phyloP scores from a whole-genome alignment of 2,888 invertebrate species.

The Ypsolopha sequella region DNA sequence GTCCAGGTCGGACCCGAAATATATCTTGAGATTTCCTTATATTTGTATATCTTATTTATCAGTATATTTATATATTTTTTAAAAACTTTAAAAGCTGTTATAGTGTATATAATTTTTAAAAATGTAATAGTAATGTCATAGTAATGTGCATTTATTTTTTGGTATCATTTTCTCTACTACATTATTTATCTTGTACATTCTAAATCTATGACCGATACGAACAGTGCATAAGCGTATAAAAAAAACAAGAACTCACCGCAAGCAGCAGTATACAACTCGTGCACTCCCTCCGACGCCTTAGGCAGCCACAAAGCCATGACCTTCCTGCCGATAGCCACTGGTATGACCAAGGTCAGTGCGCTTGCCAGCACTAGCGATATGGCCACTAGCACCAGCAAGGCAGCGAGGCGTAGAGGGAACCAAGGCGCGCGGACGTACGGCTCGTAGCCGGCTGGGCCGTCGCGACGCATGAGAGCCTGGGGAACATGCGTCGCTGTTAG shows the following conservation, averaged over 20 bases:
- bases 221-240: too few relatives aligned
- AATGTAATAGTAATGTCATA: too few relatives aligned
- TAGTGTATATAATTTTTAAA: too few relatives aligned
- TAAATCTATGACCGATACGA: too few relatives aligned
- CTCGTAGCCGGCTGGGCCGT: constrained; percentile 88
- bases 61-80: too few relatives aligned
- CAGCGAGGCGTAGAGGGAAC: constrained; percentile 78
- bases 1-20: too few relatives aligned
- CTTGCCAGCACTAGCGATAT: constrained; percentile 88
- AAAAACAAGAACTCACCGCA: constrained; percentile 62
- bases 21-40: too few relatives aligned
- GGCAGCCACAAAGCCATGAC: constrained; percentile 89
- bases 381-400: constrained; percentile 82
- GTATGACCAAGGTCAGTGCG: constrained; percentile 85
- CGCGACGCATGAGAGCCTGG: constrained; percentile 87
- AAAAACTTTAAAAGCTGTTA: too few relatives aligned
- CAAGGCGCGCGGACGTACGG: constrained; percentile 89
- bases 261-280: constrained; percentile 96
- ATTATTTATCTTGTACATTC: too few relatives aligned
- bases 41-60: too few relatives aligned
- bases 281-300: constrained; percentile 77
- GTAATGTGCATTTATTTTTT: too few relatives aligned
- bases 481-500: background rate
- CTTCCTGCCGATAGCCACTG: constrained; percentile 90
- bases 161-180: too few relatives aligned